Conservation (phyloP, 2,888 invertebrate genomes). For the Maniola hyperantus region DNA sequence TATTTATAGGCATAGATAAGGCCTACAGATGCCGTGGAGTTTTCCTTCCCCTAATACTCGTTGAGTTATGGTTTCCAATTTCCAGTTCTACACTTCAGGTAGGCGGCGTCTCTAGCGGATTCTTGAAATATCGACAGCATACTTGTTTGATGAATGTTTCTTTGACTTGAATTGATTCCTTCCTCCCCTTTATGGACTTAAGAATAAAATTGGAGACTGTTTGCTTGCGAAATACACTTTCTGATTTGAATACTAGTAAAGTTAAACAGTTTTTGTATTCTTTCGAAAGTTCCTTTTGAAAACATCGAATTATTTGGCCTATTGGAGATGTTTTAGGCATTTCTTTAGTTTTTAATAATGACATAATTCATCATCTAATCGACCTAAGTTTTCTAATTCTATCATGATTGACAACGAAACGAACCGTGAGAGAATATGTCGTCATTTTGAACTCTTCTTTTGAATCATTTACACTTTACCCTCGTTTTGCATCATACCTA, state of each 20-base stretch:
- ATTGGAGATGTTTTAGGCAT: no score
- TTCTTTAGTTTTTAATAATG: no score
- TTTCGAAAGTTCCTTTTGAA: neutral
- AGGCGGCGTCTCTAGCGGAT: constrained; percentile 49
- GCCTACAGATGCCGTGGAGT: constrained; percentile 79
- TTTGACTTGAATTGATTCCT: constrained; percentile 28
- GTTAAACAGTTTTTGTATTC: neutral
- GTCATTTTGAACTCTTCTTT: no score
- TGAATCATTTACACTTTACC: no score
- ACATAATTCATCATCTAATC: no score
- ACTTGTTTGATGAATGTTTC: constrained; percentile 37
- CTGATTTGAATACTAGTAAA: neutral
- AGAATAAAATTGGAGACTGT: neutral
- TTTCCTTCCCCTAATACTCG: constrained; percentile 81
- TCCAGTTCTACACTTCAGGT: constrained; percentile 77
- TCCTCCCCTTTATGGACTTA: constrained; percentile 10
- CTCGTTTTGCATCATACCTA: no score
- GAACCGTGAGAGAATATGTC: no score
- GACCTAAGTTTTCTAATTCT: no score
- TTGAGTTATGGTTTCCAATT: constrained; percentile 81
- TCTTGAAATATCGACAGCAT: constrained; percentile 42
- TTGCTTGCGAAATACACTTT: neutral
- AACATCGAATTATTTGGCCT: no score
- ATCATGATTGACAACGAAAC: no score
- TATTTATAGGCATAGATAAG: constrained; percentile 79